Base-by-base conservation (phyloP, 2,888 invertebrate species). In the Dione juno region DNA sequence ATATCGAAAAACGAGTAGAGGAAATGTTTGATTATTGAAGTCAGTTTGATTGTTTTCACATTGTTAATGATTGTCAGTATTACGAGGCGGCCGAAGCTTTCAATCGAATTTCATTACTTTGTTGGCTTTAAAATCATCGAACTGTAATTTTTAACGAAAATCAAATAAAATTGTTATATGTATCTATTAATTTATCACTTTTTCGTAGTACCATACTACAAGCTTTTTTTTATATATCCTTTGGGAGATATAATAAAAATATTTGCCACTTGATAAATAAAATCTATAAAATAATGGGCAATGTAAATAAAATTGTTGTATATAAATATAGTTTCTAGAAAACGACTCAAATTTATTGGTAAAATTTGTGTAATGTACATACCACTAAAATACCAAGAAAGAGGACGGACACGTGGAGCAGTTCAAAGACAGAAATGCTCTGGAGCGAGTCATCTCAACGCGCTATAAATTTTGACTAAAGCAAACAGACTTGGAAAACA, bases 401-500 rank as follows among this genome's bases (percentile, higher is more conserved):
- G 67, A 73, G 64, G 69, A 70, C 74, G 64, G 69, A 70, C 74
- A 73, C 70, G 69, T 67, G 70, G 68, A 66, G 58, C 71, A 81
- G 85, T 87, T 89, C 88, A 89, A 88, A 89, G 86, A 81, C 79
- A 78, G 78, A 80, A 75, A 69, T 77, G 75, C 76, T 79, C 77
- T 79, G 79, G 80, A 79, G 81, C 78, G 80, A 84, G 84, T 85
- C 85, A 85, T 81, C 77, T 80, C 82, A 82, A 82, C 86, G 81
- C 82, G 84, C 84, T 82, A 86, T 88, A 88, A 85, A 85, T 88
- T 89, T 88, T 88, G 88, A 86, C 82, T 86, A 87, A 88, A 88
- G 87, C 87, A 89, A 89, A 90, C 89, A 88, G 77, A 80, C 80
- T 76, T 75, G 81, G 80, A 78, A 79, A 82, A 77, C 80, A 85